Percentiles rank a stretch among this genome's conserved stretches.
These are phyloP conservation scores for Chouioia cunea DNA, from an alignment of 2,888 invertebrate genomes.

Conservation along the genomic window DNA sequence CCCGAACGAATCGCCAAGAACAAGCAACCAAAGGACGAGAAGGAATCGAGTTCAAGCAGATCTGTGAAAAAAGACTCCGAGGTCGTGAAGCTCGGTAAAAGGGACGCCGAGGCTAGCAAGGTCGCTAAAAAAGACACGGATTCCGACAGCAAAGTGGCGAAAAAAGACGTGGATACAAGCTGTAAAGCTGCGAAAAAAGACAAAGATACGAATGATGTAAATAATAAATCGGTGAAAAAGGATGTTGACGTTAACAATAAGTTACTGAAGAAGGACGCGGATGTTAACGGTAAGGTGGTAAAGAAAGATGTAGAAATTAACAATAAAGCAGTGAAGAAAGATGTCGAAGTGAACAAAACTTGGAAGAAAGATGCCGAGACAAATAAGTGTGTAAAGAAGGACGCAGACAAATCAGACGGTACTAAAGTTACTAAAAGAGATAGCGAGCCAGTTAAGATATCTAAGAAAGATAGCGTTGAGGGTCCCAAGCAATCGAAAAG, in stretches of 20 bases:
- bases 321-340: background rate
- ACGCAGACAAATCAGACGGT: conserved; percentile 3
- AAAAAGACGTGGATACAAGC: conserved; percentile 52
- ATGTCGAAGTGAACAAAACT: background rate
- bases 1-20: conserved; percentile 28
- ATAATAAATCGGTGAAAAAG: conserved; percentile 59
- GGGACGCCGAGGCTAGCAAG: conserved; percentile 31
- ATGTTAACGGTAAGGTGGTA: too few relatives aligned
- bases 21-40: conserved; percentile 41
- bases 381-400: conserved; percentile 26
- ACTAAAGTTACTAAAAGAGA: conserved; percentile 46
- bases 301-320: background rate
- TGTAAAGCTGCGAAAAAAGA: conserved; percentile 40
- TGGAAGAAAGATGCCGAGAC: background rate
- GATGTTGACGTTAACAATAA: conserved; percentile 63
- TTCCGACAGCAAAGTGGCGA: conserved; percentile 19
- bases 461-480: conserved; percentile 22
- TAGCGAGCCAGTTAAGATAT: conserved; percentile 14
- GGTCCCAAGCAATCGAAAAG: conserved; percentile 28
- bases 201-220: conserved; percentile 9
- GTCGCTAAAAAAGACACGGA: conserved; percentile 37
- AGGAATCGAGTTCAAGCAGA: conserved; percentile 40
- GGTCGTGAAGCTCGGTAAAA: conserved; percentile 32
- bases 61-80: conserved; percentile 46
- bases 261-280: conserved; percentile 11